Conservation (phyloP, 2,888 invertebrate species). For the Drosophila formosana region DNA sequence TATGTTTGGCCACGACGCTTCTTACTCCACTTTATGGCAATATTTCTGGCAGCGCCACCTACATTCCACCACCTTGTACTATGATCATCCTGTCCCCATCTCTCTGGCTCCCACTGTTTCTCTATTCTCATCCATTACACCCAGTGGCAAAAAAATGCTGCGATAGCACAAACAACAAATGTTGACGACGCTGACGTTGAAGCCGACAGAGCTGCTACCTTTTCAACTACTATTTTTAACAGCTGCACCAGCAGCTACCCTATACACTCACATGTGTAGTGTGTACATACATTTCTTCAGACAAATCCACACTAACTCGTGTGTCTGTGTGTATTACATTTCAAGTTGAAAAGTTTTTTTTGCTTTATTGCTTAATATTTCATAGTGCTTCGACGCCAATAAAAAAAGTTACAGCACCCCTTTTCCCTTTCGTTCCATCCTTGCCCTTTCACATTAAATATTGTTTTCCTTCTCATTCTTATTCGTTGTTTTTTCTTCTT, state of each 20-base stretch:
- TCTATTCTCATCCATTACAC: slow-evolving; percentile 29
- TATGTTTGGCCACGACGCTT: slow-evolving; percentile 63
- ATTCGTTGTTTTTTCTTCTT: not conserved
- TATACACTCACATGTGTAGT: slow-evolving; percentile 5
- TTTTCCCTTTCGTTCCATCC: slow-evolving; percentile 4
- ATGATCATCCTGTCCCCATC: slow-evolving; percentile 7
- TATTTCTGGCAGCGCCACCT: slow-evolving; percentile 46
- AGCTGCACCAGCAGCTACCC: slow-evolving; percentile 25
- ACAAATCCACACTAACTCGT: slow-evolving; percentile 14
- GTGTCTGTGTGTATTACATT: slow-evolving; percentile 37
- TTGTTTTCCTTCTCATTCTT: not conserved
- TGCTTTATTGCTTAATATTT: slow-evolving; percentile 68
- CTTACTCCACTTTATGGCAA: slow-evolving; percentile 59
- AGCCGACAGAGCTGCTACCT: slow-evolving; percentile 34
- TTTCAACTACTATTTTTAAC: slow-evolving; percentile 51
- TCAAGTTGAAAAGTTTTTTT: slow-evolving; percentile 49
- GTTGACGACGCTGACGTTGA: slow-evolving; percentile 29
- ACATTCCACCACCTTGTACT: slow-evolving; percentile 14
- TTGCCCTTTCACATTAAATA: slow-evolving; percentile 38
- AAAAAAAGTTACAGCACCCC: slow-evolving; percentile 44
- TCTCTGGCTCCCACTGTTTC: not conserved
- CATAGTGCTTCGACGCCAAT: slow-evolving; percentile 51
- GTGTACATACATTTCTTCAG: not conserved
- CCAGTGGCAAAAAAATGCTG: slow-evolving; percentile 29
- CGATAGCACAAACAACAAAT: slow-evolving; percentile 38